Percentiles rank a stretch among this genome's conserved stretches.
phyloP scores from a whole-genome alignment of 2,797 vertebrate genomes.

The Ctenosaura bakeri region DNA sequence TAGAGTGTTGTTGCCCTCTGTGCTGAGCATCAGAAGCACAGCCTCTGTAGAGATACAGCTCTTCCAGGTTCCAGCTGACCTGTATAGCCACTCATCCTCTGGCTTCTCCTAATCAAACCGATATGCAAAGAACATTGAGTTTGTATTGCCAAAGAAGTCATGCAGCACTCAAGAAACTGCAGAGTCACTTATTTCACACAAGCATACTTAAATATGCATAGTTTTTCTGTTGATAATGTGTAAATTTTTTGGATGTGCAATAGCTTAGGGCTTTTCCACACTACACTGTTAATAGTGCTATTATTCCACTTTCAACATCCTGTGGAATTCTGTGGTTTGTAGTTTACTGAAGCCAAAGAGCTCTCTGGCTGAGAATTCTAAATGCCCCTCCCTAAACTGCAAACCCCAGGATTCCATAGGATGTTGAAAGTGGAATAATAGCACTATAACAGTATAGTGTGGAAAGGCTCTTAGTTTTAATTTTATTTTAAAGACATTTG shows the following conservation, averaged over 20 bases:
- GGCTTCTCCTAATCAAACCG: background rate
- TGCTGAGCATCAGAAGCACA: background rate
- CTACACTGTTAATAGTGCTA: no score
- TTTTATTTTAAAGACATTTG: slow-evolving; percentile 2
- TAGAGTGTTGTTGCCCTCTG: background rate
- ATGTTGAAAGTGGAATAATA: no score
- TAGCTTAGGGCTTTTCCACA: background rate
- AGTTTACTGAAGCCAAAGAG: no score
- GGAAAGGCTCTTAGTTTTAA: no score
- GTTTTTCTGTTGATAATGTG: background rate
- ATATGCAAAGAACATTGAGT: background rate
- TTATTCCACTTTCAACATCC: no score
- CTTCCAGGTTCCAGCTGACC: background rate
- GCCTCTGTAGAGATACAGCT: no score
- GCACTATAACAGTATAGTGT: no score
- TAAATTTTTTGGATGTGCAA: background rate
- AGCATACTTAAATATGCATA: background rate
- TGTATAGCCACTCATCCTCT: background rate
- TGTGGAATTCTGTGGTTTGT: no score
- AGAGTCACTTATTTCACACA: background rate
- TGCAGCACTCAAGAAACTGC: background rate
- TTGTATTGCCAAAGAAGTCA: background rate
- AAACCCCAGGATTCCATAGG: no score
- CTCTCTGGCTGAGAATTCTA: no score
- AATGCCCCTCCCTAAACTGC: no score